Conservation (phyloP, 2,113 vertebrate species). For the Atrichornis clamosus region DNA sequence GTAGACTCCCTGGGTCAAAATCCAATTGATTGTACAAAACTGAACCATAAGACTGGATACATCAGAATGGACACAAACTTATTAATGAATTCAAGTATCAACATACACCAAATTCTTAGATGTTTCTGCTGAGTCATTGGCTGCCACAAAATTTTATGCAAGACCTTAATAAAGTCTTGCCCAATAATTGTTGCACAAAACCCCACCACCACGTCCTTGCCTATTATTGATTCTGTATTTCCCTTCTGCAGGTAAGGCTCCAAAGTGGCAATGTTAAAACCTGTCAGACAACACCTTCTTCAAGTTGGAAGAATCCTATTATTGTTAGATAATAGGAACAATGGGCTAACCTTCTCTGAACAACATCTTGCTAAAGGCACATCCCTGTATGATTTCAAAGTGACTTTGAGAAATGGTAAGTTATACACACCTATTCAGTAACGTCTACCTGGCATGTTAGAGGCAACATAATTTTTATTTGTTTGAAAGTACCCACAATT, state of each 20-base stretch:
- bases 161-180: neutral
- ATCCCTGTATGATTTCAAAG: neutral
- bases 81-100: neutral
- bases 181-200: neutral
- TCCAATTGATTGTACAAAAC: neutral
- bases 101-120: neutral
- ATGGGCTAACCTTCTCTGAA: neutral
- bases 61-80: neutral
- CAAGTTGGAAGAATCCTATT: neutral
- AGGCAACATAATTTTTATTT: neutral
- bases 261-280: neutral
- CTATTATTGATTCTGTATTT: neutral
- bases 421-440: neutral
- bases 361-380: neutral
- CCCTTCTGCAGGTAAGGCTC: neutral
- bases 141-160: neutral
- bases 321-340: neutral
- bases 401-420: neutral
- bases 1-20: neutral
- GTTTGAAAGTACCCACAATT: neutral
- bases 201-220: rapidly evolving
- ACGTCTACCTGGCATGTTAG: neutral
- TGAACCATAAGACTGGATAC: neutral
- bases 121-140: neutral
- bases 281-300: neutral